Percentiles rank a stretch among this genome's conserved stretches.
These are phyloP conservation scores for Acyrthosiphon pisum DNA, from an alignment of 1,140 invertebrate species.

Conservation along the genomic window DNA sequence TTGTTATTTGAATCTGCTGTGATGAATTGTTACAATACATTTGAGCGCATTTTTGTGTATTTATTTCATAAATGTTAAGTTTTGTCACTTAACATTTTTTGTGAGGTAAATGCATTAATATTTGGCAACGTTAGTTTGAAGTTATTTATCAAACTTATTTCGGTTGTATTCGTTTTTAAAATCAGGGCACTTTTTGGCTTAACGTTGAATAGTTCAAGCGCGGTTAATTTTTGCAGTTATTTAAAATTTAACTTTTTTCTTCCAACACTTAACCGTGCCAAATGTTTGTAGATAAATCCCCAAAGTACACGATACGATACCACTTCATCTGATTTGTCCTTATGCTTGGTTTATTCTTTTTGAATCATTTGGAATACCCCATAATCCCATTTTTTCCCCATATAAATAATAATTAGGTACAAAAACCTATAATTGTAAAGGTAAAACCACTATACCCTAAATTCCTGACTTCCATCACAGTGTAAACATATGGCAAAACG, in stretches of 20 bases:
- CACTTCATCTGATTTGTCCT: background rate
- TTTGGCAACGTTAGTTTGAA: background rate
- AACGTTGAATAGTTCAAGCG: background rate
- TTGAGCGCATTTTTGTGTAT: background rate
- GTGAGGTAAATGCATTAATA: background rate
- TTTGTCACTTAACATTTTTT: background rate
- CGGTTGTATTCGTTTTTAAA: constrained; percentile 20
- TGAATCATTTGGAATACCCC: background rate
- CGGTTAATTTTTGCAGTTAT: constrained; percentile 23
- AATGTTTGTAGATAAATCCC: background rate
- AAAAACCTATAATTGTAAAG: no score
- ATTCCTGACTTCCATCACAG: no score
- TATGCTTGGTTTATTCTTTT: background rate
- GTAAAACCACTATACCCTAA: no score
- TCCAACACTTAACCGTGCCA: background rate
- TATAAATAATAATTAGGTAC: background rate
- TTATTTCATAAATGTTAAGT: background rate
- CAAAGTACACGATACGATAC: background rate
- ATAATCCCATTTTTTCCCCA: background rate
- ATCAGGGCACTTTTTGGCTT: background rate
- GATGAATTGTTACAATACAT: background rate
- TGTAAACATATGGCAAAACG: no score
- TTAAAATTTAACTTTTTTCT: background rate
- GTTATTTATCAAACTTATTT: constrained; percentile 18
- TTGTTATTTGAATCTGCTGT: background rate